These are phyloP conservation scores for Recurvirostra avosetta DNA, from an alignment of 2,113 vertebrate genomes.

Conservation along the genomic window DNA sequence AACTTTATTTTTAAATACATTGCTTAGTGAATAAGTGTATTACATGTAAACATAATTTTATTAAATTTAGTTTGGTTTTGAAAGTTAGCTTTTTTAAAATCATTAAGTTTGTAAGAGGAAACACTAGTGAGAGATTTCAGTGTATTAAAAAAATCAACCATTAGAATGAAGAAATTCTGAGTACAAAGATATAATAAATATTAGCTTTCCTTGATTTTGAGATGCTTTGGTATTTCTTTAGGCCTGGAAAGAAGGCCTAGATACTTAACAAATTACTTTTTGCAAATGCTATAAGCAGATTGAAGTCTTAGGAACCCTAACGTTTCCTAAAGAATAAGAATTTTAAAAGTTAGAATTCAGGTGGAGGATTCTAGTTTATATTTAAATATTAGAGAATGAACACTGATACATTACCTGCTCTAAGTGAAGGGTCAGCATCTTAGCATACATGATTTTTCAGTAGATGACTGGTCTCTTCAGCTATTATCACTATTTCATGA, in stretches of 20 bases:
- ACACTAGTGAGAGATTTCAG: background rate
- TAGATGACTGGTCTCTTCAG: background rate
- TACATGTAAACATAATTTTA: background rate
- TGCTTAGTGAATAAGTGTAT: background rate
- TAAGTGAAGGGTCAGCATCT: background rate
- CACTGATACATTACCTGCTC: background rate
- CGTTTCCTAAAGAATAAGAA: background rate
- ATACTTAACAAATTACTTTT: background rate
- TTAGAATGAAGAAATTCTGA: background rate
- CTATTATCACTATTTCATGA: background rate
- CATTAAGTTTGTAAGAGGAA: background rate
- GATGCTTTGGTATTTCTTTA: background rate
- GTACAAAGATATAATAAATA: background rate
- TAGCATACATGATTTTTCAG: background rate
- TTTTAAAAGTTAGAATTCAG: background rate
- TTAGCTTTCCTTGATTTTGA: background rate
- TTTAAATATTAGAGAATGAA: background rate
- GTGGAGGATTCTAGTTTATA: background rate
- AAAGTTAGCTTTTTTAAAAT: background rate
- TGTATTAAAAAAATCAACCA: background rate
- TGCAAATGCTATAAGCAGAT: background rate
- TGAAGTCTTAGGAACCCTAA: background rate
- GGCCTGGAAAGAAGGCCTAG: background rate
- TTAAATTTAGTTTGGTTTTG: background rate
- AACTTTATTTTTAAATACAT: background rate